These are phyloP conservation scores for Calidris pugnax DNA, from an alignment of 2,113 vertebrate species.

Conservation along the genomic window DNA sequence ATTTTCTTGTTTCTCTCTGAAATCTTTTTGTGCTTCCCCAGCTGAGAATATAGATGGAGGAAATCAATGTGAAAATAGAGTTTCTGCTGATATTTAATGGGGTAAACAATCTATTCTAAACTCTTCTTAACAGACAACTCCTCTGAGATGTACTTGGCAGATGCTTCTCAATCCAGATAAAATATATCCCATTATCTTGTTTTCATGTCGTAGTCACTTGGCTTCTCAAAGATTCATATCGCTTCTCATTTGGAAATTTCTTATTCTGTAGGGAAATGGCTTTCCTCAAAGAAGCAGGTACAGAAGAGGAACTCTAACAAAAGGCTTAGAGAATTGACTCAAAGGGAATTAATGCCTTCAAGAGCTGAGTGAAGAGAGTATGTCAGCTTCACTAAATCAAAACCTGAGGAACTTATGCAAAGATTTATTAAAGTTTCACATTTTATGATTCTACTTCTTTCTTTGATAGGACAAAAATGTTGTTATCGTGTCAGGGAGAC, in stretches of 20 bases:
- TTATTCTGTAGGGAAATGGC: not conserved
- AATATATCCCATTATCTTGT: slow-evolving; percentile 50
- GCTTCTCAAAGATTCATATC: slow-evolving; percentile 23
- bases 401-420: not conserved
- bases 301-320: not conserved
- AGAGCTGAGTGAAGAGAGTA: not conserved
- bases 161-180: slow-evolving; percentile 50
- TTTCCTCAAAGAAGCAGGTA: slow-evolving; percentile 9
- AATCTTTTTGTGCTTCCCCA: slow-evolving; percentile 2
- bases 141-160: slow-evolving; percentile 49
- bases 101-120: slow-evolving; percentile 52
- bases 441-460: not conserved
- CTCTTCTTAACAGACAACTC: slow-evolving; percentile 21
- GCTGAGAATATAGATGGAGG: slow-evolving; percentile 9
- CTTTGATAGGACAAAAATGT: not conserved
- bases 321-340: slow-evolving; percentile 6
- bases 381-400: not conserved
- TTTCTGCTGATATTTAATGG: slow-evolving; percentile 53
- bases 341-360: not conserved
- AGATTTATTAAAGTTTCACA: not conserved
- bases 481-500: not conserved
- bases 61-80: slow-evolving; percentile 44
- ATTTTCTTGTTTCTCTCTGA: slow-evolving; percentile 5
- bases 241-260: slow-evolving; percentile 29
- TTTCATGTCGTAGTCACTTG: slow-evolving; percentile 1